Evolutionary conservation across 2,888 invertebrate genomes (phyloP).

Genomic region (Drosophila percnosoma): DNA sequence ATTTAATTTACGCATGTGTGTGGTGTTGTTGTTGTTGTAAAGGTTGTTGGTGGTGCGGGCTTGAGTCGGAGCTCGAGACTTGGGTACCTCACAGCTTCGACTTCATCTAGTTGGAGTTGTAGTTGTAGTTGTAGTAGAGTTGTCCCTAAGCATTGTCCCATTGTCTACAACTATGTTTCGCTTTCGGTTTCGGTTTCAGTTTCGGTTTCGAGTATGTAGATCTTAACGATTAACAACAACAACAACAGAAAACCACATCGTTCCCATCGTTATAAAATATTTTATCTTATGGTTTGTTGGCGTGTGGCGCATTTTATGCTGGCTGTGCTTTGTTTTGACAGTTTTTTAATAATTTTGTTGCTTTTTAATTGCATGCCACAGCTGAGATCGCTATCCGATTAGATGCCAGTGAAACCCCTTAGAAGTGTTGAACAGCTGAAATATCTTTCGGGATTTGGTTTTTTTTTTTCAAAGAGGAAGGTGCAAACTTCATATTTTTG

Average conservation of each 20-base stretch:
- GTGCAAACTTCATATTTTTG: not conserved
- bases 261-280: conserved; percentile 64
- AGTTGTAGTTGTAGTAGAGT: conserved; percentile 32
- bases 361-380: conserved; percentile 67
- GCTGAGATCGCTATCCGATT: conserved; percentile 29
- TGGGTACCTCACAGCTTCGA: conserved; percentile 7
- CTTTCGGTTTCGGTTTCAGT: conserved; percentile 37
- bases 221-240: conserved; percentile 55
- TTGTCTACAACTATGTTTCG: conserved; percentile 75
- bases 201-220: conserved; percentile 44
- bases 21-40: conserved; percentile 55
- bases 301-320: conserved; percentile 74
- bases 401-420: not conserved
- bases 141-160: conserved; percentile 65
- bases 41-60: conserved; percentile 19
- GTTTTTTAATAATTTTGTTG: conserved; percentile 75
- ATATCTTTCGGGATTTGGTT: not conserved
- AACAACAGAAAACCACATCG: conserved; percentile 34
- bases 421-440: conserved; percentile 11
- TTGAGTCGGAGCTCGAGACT: conserved; percentile 10
- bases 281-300: conserved; percentile 66
- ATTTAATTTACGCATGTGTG: conserved; percentile 82
- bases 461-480: not conserved
- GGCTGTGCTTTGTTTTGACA: conserved; percentile 71
- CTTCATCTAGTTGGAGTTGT: conserved; percentile 30